Evolutionary conservation across 2,113 vertebrate species (phyloP), one percentile per base, ranked within the genome.

Genomic region (Nothobranchius furzeri): DNA sequence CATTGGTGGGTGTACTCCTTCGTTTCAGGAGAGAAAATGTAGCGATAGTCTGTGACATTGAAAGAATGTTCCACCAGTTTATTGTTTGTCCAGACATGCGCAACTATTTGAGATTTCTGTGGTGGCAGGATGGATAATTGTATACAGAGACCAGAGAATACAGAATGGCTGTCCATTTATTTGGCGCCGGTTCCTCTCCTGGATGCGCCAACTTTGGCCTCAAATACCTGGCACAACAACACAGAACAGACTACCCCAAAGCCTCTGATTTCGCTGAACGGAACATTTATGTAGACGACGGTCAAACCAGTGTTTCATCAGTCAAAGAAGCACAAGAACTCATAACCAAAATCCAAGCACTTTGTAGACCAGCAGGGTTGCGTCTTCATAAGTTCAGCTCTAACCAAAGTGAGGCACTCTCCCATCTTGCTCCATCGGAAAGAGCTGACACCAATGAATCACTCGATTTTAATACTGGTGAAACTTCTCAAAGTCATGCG

Each of bases 121-220:
- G 42, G 52, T 54, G 52, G 52, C 12, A 54, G 30, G 12, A 8
- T 49, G 68, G 63, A 14, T 12, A 68, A 0, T 9, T 68, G 13
- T 58, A 67, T 0, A 54, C 9, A 0, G 58, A 57, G 12, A 57
- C 72, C 7, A 45, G 45, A 2, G 72, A 62, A 3, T 68, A 45
- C 9, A 9, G 25, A 5, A 66, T 70, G 17, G 50, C 10, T 4
- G 50, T 52, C 11, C 50, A 52, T 12, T 20, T 52, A 2, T 52
- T 52, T 10, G 60, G 50, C 2, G 51, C 56, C 0, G 43, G 55
- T 2, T 76, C 43, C 0, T 76, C 68, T 7, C 62, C 61, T 0
- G 61, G 66, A 24, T 76, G 60, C 9, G 74, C 55, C 7, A 70
- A 56, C 2, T 76, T 76, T 36, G 62, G 68, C 0, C 9, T 71